A percentile compares a stretch with the other conserved stretches of the same genome.
phyloP scores from a whole-genome alignment of 2,888 invertebrate species.

The Thecocarcelia acutangulata region DNA sequence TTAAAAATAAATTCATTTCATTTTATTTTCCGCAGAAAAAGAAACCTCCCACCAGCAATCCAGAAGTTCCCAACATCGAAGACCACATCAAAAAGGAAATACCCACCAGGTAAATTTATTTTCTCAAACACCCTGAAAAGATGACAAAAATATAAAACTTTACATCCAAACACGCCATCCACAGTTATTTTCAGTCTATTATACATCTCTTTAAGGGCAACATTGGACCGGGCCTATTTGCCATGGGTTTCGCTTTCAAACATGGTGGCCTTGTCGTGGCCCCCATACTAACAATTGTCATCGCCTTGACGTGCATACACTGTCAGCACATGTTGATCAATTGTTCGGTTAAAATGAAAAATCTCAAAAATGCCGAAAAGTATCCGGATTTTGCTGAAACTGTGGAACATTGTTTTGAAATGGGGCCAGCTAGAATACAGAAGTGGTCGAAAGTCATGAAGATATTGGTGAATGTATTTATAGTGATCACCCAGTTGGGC shows the following conservation, averaged over 20 bases:
- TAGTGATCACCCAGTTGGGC: conserved; percentile 97
- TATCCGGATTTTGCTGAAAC: conserved; percentile 91
- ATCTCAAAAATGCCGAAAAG: conserved; percentile 83
- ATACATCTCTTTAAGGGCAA: conserved; percentile 97
- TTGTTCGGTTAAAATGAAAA: conserved; percentile 86
- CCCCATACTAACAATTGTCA: conserved; percentile 87
- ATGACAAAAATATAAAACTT: conserved; percentile 10
- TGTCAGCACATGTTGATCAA: conserved; percentile 94
- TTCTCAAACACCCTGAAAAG: background rate
- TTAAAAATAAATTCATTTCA: background rate
- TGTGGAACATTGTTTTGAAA: conserved; percentile 89
- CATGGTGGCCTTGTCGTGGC: conserved; percentile 94
- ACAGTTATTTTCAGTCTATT: conserved; percentile 92
- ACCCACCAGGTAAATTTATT: conserved; percentile 63
- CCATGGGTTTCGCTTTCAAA: conserved; percentile 96
- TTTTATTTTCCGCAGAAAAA: conserved; percentile 40
- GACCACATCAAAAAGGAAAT: conserved; percentile 60
- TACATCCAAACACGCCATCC: conserved; percentile 38
- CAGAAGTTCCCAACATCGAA: conserved; percentile 58
- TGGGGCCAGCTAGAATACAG: conserved; percentile 86
- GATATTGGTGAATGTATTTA: conserved; percentile 90
- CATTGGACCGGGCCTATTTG: conserved; percentile 97
- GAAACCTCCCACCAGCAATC: conserved; percentile 32
- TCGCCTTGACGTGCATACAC: conserved; percentile 94
- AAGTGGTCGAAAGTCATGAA: conserved; percentile 85